Evolutionary conservation across 2,113 vertebrate species (phyloP).

Genomic region (Trinectes maculatus): DNA sequence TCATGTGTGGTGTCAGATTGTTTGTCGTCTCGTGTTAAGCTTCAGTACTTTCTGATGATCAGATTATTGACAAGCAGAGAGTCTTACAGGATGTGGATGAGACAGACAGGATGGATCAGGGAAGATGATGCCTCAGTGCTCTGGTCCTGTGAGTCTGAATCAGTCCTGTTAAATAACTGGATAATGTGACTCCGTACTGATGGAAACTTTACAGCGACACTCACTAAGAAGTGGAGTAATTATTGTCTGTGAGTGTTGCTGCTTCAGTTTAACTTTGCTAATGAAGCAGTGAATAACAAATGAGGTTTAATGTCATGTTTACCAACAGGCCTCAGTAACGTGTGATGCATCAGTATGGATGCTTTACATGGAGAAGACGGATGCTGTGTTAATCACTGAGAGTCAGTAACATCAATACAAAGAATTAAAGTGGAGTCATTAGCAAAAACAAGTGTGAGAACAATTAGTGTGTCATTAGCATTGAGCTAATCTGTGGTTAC

Average conservation of each 20-base stretch:
- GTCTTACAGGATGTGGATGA: conserved; percentile 28
- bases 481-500: not conserved
- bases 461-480: conserved; percentile 21
- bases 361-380: too few species aligned
- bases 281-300: too few species aligned
- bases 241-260: too few species aligned
- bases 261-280: too few species aligned
- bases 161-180: not conserved
- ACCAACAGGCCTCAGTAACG: too few species aligned
- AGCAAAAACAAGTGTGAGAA: conserved; percentile 5
- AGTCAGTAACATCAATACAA: too few species aligned
- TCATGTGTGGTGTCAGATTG: not conserved
- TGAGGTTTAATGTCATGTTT: too few species aligned
- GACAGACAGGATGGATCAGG: conserved; percentile 12
- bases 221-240: too few species aligned
- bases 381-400: too few species aligned
- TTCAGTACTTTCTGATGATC: too few species aligned
- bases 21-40: not conserved
- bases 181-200: not conserved
- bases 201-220: not conserved
- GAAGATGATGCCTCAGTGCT: conserved; percentile 17
- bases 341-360: too few species aligned
- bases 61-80: conserved; percentile 19
- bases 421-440: conserved; percentile 25
- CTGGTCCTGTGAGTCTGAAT: not conserved